phyloP scores from a whole-genome alignment of 2,113 vertebrate species.

The Sus scrofa region DNA sequence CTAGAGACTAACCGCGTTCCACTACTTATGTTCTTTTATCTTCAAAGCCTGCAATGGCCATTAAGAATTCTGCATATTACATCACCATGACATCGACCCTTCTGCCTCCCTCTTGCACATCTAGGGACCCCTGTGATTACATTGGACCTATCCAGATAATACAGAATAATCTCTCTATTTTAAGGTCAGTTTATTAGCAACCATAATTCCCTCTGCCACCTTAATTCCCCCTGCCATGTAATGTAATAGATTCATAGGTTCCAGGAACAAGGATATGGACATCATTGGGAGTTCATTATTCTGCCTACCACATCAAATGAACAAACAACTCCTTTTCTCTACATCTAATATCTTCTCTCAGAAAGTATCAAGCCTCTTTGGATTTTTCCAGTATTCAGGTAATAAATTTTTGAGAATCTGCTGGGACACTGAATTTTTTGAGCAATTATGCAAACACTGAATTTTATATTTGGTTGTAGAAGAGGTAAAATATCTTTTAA shows the following conservation, averaged over 20 bases:
- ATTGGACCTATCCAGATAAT: background rate
- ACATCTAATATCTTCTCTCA: background rate
- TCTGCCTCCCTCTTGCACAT: background rate
- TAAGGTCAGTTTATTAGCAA: background rate
- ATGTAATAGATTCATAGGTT: background rate
- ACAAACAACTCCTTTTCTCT: slow-evolving; percentile 5
- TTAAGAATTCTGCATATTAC: background rate
- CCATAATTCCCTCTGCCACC: background rate
- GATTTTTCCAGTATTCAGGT: background rate
- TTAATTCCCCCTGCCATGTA: background rate
- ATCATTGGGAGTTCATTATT: background rate
- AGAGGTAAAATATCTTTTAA: background rate
- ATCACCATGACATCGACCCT: background rate
- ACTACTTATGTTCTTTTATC: background rate
- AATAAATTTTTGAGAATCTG: slow-evolving; percentile 14
- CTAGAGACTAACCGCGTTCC: background rate
- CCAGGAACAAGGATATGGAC: background rate
- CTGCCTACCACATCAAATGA: background rate
- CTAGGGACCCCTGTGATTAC: background rate
- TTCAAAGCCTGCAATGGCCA: background rate
- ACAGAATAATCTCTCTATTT: background rate
- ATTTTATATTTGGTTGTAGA: slow-evolving; percentile 31
- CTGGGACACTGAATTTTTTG: slow-evolving; percentile 15
- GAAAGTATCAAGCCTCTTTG: background rate
- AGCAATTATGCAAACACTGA: background rate